phyloP scores from a whole-genome alignment of 1,140 invertebrate genomes.

The Cydia splendana region DNA sequence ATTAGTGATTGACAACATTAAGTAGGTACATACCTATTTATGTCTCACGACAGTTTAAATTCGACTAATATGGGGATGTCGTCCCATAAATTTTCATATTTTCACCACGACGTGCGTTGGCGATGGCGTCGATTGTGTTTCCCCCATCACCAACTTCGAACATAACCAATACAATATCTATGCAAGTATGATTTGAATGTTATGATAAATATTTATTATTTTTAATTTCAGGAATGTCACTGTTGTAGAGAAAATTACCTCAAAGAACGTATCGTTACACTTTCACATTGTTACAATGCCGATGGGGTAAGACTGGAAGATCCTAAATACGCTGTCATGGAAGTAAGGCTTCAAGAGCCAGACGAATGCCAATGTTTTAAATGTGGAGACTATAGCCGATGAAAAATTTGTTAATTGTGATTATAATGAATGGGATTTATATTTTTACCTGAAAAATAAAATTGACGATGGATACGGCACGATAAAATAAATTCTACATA shows the following conservation, averaged over 20 bases:
- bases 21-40: too few species aligned
- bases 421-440: not conserved
- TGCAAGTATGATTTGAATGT: too few species aligned
- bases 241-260: conserved; percentile 94
- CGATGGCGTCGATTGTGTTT: too few species aligned
- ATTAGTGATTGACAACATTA: too few species aligned
- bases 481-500: too few species aligned
- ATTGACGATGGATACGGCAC: not conserved
- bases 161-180: too few species aligned
- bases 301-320: conserved; percentile 88
- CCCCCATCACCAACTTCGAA: too few species aligned
- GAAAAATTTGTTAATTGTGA: conserved; percentile 45
- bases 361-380: conserved; percentile 94
- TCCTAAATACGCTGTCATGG: conserved; percentile 84
- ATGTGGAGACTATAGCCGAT: conserved; percentile 88
- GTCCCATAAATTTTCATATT: too few species aligned
- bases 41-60: too few species aligned
- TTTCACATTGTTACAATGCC: conserved; percentile 92
- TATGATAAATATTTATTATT: not conserved
- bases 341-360: conserved; percentile 90
- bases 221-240: conserved; percentile 88
- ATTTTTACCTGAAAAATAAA: not conserved
- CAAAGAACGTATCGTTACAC: conserved; percentile 87
- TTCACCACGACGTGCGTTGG: too few species aligned
- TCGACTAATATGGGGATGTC: too few species aligned